Base-by-base conservation (phyloP, 2,888 invertebrate species). In the Drymonia ruficornis region DNA sequence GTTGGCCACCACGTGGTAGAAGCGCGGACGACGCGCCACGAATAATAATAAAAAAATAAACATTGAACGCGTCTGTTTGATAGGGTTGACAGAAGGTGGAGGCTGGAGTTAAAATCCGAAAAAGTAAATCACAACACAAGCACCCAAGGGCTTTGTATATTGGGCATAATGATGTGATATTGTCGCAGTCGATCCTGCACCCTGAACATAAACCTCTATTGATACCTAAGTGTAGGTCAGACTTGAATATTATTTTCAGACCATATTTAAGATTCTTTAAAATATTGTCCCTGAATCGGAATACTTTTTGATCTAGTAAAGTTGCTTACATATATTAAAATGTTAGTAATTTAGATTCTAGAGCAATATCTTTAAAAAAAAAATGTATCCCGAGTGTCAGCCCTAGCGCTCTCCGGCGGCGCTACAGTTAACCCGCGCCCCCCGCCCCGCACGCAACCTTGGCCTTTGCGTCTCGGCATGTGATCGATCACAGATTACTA, bases 371-470 rank as follows among this genome's bases (percentile, higher is more conserved):
- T 23, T 23, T 2, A 2, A n/a, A 16, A 9, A 31, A 6, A 8
- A 19, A 18, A 4, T 0, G 19, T 28, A 28, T n/a, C 6, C n/a
- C 58, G 54, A 46, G 52, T 52, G 63, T 64, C 43, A 38, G 52
- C 61, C 61, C 66, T 66, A 63, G 53, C 18, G 45, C 23, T 1
- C 23, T 7, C 23, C 43, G 45, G 53, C 61, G 53, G 53, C 61
- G 53, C 62, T 68, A 76, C 73, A 70, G 74, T 71, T 71, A 71
- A 60, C 16, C 50, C 47, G 15, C 57, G 15, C 57, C 54, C 53
- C 61, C 47, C 61, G 49, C 69, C 59, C 61, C 64, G 63, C 70
- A 55, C 67, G 65, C 78, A 82, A 82, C 84, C 84, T 84, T 83
- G 83, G 81, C 84, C 83, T 81, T 81, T 63, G 49, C 53, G 58